phyloP scores from a whole-genome alignment of 1,140 invertebrate species.

The Zaprionus davidi region DNA sequence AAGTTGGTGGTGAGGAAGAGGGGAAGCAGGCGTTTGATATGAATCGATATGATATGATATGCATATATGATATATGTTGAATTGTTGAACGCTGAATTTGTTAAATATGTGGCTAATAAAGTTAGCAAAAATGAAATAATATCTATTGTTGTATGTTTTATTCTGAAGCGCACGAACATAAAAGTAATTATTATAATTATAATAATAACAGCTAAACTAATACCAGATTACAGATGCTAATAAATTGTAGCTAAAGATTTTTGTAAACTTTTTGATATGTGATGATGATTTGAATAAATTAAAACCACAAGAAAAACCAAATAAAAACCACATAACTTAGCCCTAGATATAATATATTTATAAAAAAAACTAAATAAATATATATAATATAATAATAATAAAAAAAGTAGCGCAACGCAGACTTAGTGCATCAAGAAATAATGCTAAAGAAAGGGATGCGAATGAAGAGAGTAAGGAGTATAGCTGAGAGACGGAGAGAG shows the following conservation, averaged over 20 bases:
- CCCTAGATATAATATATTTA: constrained; percentile 71
- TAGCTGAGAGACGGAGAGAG: not conserved
- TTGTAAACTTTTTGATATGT: constrained; percentile 83
- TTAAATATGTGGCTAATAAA: constrained; percentile 62
- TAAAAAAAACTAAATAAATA: constrained; percentile 46
- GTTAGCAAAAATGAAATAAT: constrained; percentile 47
- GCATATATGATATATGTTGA: constrained; percentile 30
- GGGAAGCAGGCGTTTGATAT: constrained; percentile 10
- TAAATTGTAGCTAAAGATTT: constrained; percentile 69
- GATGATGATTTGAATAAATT: constrained; percentile 81
- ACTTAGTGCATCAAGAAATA: constrained; percentile 42
- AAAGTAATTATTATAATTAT: constrained; percentile 50
- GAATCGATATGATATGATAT: constrained; percentile 13
- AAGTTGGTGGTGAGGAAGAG: constrained; percentile 27
- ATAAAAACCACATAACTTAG: constrained; percentile 62
- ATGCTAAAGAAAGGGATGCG: constrained; percentile 24
- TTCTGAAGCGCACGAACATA: constrained; percentile 64
- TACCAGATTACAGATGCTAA: constrained; percentile 31
- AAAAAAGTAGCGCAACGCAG: constrained; percentile 50
- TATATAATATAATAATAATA: constrained; percentile 25
- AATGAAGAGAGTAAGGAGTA: constrained; percentile 10
- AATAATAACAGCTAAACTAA: constrained; percentile 22
- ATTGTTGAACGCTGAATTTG: constrained; percentile 55
- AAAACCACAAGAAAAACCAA: constrained; percentile 50
- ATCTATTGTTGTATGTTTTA: constrained; percentile 78